Evolutionary conservation across 2,113 vertebrate species (phyloP).

Genomic region (Ceyx cyanopectus): DNA sequence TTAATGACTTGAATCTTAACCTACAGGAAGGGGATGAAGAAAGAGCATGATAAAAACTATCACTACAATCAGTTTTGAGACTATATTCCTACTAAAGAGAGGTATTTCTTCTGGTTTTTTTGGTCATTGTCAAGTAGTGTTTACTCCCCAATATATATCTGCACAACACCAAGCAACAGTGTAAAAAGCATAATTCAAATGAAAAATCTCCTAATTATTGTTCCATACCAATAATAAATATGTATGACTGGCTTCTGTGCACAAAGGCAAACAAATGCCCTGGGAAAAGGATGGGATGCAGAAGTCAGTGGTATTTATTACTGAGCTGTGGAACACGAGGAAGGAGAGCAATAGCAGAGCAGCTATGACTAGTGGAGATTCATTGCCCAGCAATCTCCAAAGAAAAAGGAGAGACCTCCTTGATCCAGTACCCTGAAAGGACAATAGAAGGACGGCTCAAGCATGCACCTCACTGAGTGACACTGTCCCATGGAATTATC

Average conservation of each 20-base stretch:
- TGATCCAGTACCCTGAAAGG: neutral
- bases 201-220: slow-evolving; percentile 37
- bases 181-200: neutral
- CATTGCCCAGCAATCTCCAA: neutral
- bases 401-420: neutral
- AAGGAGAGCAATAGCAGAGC: neutral
- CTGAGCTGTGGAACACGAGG: neutral
- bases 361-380: neutral
- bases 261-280: neutral
- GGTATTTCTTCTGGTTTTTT: neutral
- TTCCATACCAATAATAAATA: slow-evolving; percentile 20
- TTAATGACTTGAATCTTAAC: slow-evolving; percentile 31
- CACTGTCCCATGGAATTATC: neutral
- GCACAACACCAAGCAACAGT: neutral
- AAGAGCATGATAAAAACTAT: slow-evolving; percentile 20
- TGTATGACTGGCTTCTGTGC: slow-evolving; percentile 7
- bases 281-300: slow-evolving; percentile 18
- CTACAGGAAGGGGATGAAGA: slow-evolving; percentile 15
- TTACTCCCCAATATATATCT: neutral
- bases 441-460: neutral
- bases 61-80: slow-evolving; percentile 21
- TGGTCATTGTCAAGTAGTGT: neutral
- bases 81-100: neutral
- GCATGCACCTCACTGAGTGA: neutral
- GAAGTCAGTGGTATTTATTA: neutral